Evolutionary conservation across 2,888 invertebrate species (phyloP), one percentile per base, ranked within the genome.

Genomic region (Linnaemya tessellans): DNA sequence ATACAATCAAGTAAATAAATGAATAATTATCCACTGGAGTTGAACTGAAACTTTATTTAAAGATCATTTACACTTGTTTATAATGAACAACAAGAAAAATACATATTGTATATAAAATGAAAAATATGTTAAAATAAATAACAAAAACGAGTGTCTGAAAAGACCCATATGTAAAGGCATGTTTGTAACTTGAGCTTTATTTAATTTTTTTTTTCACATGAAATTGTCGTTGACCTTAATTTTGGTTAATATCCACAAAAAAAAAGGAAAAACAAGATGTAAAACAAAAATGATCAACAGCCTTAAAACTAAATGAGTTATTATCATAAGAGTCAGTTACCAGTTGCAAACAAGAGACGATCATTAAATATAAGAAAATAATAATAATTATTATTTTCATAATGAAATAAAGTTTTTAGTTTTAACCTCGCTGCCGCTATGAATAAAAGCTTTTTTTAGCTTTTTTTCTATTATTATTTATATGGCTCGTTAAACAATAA

Each of bases 191-290:
- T 58, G 51, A 80, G 64, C n/a, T 56, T 71, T 58, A 43, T 41
- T 49, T 60, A 30, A 30, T 2, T 11, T n/a, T 49, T 25, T 49
- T 13, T 60, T 81, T 74, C 54, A 60, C 20, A 18, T 35, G 11
- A 46, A 43, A 25, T 80, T 71, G 68, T 68, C 70, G 75, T 80
- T 84, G 84, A 80, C 74, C 80, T 75, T 75, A 84, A 73, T 84
- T 83, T 46, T 51, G 38, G 8, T 62, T 51, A 68, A 25, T 62
- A 60, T 68, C 7, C n/a, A 71, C 1, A 80, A 71, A 67, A 80
- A 65, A 1, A 38, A 62, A n/a, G n/a, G n/a, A 3, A 46, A 70
- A 20, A 15, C 15, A 46, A 3, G 5, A 25, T 35, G 0, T n/a
- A 51, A 51, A 51, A 38, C 3, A 49, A 49, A 1, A 49, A 49